Percentiles rank a stretch among this genome's conserved stretches.
Evolutionary conservation across 2,888 invertebrate species (phyloP).

Genomic region (Aporophyla nigra): DNA sequence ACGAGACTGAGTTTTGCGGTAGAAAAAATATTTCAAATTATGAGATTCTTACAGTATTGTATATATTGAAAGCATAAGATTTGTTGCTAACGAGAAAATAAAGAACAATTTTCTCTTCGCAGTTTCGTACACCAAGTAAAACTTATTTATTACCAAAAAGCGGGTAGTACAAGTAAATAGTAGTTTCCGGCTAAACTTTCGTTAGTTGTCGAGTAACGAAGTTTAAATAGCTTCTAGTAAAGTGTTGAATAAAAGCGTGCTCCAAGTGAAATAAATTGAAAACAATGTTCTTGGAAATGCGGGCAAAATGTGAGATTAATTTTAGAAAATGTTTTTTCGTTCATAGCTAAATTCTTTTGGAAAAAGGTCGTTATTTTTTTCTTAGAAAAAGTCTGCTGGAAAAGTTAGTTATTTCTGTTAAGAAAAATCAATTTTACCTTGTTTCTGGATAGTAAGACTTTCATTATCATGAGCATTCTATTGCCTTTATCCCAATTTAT

Average conservation of each 20-base stretch:
- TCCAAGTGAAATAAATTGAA: conserved; percentile 36
- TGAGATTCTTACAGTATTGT: too few species aligned
- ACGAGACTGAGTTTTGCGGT: not conserved
- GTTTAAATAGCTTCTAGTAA: conserved; percentile 11
- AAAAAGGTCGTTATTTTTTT: too few species aligned
- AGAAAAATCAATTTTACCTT: not conserved
- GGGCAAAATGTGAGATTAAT: not conserved
- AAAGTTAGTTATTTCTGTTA: not conserved
- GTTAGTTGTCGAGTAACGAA: conserved; percentile 9
- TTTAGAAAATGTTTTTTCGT: not conserved
- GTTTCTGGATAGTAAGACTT: not conserved
- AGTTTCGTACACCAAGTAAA: conserved; percentile 12
- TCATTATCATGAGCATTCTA: too few species aligned
- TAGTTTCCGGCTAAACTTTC: conserved; percentile 28
- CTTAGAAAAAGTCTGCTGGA: too few species aligned
- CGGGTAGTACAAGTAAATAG: conserved; percentile 11
- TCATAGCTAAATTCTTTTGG: not conserved
- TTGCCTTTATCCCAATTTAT: too few species aligned
- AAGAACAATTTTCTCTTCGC: not conserved
- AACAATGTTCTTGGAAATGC: conserved; percentile 13
- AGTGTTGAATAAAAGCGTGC: conserved; percentile 12
- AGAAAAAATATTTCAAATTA: not conserved
- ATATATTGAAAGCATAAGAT: not conserved
- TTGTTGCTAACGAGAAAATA: not conserved
- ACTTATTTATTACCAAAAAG: conserved; percentile 22